phyloP scores from a whole-genome alignment of 2,888 invertebrate genomes.

The Caenorhabditis afra region DNA sequence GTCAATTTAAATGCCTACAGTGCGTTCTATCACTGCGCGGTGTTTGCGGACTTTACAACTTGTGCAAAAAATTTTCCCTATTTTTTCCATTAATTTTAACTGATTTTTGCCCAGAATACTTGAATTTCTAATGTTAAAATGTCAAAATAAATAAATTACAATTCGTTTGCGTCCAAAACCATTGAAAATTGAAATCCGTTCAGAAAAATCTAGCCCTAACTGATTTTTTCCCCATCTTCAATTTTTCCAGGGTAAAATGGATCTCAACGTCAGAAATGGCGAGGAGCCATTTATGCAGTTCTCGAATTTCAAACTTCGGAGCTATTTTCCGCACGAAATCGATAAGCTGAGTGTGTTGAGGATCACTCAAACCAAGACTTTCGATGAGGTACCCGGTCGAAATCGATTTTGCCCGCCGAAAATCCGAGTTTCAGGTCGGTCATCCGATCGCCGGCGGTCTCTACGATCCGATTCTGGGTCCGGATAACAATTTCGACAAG shows the following conservation, averaged over 20 bases:
- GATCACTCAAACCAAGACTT: slow-evolving; percentile 77
- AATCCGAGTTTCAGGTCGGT: slow-evolving; percentile 70
- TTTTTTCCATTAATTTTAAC: neutral
- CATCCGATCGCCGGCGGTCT: slow-evolving; percentile 86
- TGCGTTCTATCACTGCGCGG: slow-evolving; percentile 5
- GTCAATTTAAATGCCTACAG: neutral
- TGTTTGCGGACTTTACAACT: slow-evolving; percentile 32
- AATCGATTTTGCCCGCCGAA: neutral
- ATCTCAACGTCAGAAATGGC: slow-evolving; percentile 60
- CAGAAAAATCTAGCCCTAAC: too few relatives aligned
- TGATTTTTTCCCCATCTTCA: too few relatives aligned
- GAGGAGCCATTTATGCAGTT: slow-evolving; percentile 76
- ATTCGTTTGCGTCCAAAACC: too few relatives aligned
- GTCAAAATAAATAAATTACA: too few relatives aligned
- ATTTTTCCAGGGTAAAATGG: slow-evolving; percentile 43
- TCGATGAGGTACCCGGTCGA: slow-evolving; percentile 72
- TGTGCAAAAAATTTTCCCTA: slow-evolving; percentile 3
- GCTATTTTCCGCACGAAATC: slow-evolving; percentile 77
- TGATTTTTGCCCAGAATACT: neutral
- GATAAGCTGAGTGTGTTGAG: slow-evolving; percentile 75
- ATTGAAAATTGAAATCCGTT: too few relatives aligned
- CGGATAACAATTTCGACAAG: slow-evolving; percentile 65
- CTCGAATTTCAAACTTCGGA: slow-evolving; percentile 72
- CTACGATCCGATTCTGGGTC: slow-evolving; percentile 90
- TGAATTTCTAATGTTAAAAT: too few relatives aligned